Percentiles rank a stretch among this genome's conserved stretches.
Evolutionary conservation across 2,797 vertebrate species (phyloP).

Genomic region (Sebastes itinus): DNA sequence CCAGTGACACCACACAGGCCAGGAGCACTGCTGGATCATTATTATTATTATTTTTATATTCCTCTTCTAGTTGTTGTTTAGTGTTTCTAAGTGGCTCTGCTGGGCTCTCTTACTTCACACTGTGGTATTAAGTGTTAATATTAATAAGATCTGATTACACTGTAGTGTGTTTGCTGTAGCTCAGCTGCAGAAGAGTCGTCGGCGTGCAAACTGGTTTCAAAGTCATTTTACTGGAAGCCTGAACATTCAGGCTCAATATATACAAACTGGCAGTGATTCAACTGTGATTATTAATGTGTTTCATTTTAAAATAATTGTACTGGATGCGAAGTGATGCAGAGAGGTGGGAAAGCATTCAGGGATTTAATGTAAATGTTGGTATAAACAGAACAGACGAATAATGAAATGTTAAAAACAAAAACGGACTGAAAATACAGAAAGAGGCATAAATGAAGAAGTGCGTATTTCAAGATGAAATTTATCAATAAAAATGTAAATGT

Average conservation of each 20-base stretch:
- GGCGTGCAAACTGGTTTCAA: not conserved
- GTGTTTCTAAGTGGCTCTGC: not conserved
- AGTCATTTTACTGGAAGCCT: not conserved
- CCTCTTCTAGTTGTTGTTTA: not conserved
- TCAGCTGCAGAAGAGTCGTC: not conserved
- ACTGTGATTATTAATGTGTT: not conserved
- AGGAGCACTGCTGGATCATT: not conserved
- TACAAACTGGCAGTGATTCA: constrained; percentile 7
- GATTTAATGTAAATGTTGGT: not conserved
- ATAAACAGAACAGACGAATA: not conserved
- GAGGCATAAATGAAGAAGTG: not conserved
- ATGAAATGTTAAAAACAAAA: not conserved
- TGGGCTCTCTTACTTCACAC: not conserved
- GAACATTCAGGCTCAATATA: not conserved
- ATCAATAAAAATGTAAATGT: not conserved
- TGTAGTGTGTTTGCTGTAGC: not conserved
- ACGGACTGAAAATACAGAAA: not conserved
- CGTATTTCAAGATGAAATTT: not conserved
- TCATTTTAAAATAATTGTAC: not conserved
- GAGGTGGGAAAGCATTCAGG: not conserved
- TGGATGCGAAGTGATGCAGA: not conserved
- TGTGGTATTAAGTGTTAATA: not conserved
- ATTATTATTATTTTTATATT: not conserved
- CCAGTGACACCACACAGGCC: not conserved
- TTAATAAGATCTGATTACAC: constrained; percentile 11